Evolutionary conservation across 2,113 vertebrate genomes (phyloP), one percentile per base, ranked within the genome.

Genomic region (Marmota monax): DNA sequence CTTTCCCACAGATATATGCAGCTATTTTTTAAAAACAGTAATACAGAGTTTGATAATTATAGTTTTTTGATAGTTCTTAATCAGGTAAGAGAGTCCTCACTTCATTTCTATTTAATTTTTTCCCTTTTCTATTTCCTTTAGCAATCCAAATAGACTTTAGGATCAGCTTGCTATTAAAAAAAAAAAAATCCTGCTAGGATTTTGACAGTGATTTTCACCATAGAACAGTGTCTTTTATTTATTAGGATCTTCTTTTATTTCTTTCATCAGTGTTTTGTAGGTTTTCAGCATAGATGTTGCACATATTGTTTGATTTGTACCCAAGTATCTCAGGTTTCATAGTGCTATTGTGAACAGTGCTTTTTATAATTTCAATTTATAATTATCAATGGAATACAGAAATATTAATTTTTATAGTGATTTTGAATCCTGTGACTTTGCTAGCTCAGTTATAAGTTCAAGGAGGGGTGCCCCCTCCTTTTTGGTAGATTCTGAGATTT

Each of bases 361-460:
- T 72, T 77, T 56, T n/a, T 56, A 29, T 32, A 58, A 74, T 90
- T 83, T 94, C 23, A 58, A 74, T 90, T 83, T 94, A 45, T 42
- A 86, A 37, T 53, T 95, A 61, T 83, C 84, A 78, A 27, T 58
- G 58, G 13, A 45, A 67, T 20, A 27, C 16, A 82, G 34, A 93
- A 65, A 79, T 78, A 45, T 23, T 78, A 32, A 70, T 77, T 63
- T 87, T 88, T 63, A 80, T 56, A 91, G 67, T 69, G 37, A 82
- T 2, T 58, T n/a, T 80, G 23, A 72, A 91, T 83, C 61, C 45
- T 77, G 11, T 67, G 29, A 78, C 51, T 85, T 86, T 84, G 72
- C 3, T 88, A 90, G 58, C 70, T 61, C 39, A 78, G n/a, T 53
- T 91, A 74, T 32, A 83, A 76, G 32, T 63, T 56, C 25, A 37